phyloP scores from a whole-genome alignment of 2,113 vertebrate species.

The Salvelinus namaycush region DNA sequence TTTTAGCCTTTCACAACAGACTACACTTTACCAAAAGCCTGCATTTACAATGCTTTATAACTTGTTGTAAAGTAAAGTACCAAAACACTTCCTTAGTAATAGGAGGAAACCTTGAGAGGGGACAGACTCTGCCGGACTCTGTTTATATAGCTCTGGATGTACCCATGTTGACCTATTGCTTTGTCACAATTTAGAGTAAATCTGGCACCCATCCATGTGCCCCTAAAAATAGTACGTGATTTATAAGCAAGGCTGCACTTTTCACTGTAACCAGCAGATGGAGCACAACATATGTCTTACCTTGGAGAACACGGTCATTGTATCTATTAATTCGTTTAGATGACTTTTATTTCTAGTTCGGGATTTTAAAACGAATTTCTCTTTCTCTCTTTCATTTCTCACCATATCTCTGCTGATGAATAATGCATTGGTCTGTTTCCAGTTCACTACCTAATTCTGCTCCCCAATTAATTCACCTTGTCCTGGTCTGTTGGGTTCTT shows the following conservation, averaged over 20 bases:
- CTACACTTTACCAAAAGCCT: too few relatives aligned
- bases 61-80: too few relatives aligned
- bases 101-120: too few relatives aligned
- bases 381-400: neutral
- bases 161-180: neutral
- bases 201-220: neutral
- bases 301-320: neutral
- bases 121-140: too few relatives aligned
- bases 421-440: constrained; percentile 43
- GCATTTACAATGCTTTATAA: too few relatives aligned
- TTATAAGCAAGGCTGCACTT: constrained; percentile 25
- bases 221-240: neutral
- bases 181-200: neutral
- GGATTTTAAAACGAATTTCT: neutral
- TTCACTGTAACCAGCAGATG: constrained; percentile 63
- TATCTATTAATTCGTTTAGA: neutral
- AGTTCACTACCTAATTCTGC: constrained; percentile 40
- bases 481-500: constrained; percentile 32
- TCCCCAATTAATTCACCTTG: constrained; percentile 43
- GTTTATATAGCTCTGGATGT: too few relatives aligned
- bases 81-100: too few relatives aligned
- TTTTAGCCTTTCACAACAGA: too few relatives aligned
- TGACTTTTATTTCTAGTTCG: neutral
- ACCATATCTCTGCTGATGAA: constrained; percentile 38
- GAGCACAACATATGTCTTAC: constrained; percentile 26